Conservation (phyloP, 2,113 vertebrate genomes). For the Sisor rabdophorus region DNA sequence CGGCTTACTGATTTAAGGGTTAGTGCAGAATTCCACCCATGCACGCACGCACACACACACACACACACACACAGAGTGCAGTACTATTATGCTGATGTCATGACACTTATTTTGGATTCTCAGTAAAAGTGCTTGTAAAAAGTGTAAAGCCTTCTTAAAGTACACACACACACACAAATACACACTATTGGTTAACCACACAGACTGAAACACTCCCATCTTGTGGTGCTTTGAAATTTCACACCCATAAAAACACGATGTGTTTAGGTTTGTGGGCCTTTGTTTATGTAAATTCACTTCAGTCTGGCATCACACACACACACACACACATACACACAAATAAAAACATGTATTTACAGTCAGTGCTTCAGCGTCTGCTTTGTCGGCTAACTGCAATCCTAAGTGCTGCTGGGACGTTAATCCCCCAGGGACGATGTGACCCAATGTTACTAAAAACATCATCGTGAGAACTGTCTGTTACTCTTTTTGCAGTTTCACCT, state of each 20-base stretch:
- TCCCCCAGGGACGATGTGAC: slow-evolving; percentile 29
- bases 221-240: slow-evolving; percentile 5
- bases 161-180: slow-evolving; percentile 6
- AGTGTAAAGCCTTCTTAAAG: background rate
- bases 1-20: background rate
- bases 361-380: background rate
- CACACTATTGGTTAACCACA: slow-evolving; percentile 9
- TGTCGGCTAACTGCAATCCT: slow-evolving; percentile 44
- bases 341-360: background rate
- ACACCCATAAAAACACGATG: slow-evolving; percentile 9
- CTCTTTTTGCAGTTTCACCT: background rate
- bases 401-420: slow-evolving; percentile 21
- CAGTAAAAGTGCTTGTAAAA: slow-evolving; percentile 15
- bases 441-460: slow-evolving; percentile 45
- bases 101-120: slow-evolving; percentile 13
- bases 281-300: slow-evolving; percentile 17
- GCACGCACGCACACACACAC: slow-evolving; percentile 8
- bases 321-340: slow-evolving; percentile 10
- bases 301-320: background rate
- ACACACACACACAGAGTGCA: slow-evolving; percentile 1
- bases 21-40: background rate
- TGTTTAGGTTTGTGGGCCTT: slow-evolving; percentile 1
- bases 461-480: slow-evolving; percentile 36
- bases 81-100: slow-evolving; percentile 2
- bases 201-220: slow-evolving; percentile 28